Evolutionary conservation across 2,888 invertebrate genomes (phyloP), one percentile per base, ranked within the genome.

Genomic region (Yponomeuta malinellus): DNA sequence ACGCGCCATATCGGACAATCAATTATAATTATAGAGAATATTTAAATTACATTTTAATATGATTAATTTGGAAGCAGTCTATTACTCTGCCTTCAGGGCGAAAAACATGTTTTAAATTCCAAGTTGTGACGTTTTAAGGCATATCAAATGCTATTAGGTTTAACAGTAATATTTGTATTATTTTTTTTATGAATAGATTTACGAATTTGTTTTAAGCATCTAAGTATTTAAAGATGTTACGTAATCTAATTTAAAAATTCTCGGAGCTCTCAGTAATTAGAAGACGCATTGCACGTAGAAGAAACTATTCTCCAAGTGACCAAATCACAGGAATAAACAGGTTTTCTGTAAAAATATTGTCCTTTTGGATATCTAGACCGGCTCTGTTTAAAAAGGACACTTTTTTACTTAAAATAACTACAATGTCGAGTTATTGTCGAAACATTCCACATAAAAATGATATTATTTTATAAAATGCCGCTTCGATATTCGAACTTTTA

Each of bases 251-350:
- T 43, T 12, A 59, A 59, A 59, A 59, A 15, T 15, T 15, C 6
- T 15, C 52, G 33, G 23, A 31, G 65, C 29, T 65, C 65, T 8
- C 63, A 72, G 75, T 77, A 75, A 72, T 74, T 29, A 69, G 43
- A 43, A 3, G 9, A 52, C 31, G 10, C 10, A 52, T n/a, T 79
- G 83, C 82, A 82, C 82, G 76, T 83, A 83, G 81, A 76, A 74
- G 76, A 74, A 76, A 78, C 79, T 81, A 84, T 85, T 87, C 88
- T 88, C 86, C 84, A 84, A 82, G 89, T 89, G 89, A 88, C 89
- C 88, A 89, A 89, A 88, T 59, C 31, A 15, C 52, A 15, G 52
- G 52, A 59, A 59, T 43, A 59, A 59, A 15, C 15, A 59, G 52
- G 12, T 59, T 59, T 59, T 59, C 52, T 59, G 52, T 59, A 59